Percentiles rank a stretch among this genome's conserved stretches.
Evolutionary conservation across 1,140 invertebrate species (phyloP).

Genomic region (Sipha flava): DNA sequence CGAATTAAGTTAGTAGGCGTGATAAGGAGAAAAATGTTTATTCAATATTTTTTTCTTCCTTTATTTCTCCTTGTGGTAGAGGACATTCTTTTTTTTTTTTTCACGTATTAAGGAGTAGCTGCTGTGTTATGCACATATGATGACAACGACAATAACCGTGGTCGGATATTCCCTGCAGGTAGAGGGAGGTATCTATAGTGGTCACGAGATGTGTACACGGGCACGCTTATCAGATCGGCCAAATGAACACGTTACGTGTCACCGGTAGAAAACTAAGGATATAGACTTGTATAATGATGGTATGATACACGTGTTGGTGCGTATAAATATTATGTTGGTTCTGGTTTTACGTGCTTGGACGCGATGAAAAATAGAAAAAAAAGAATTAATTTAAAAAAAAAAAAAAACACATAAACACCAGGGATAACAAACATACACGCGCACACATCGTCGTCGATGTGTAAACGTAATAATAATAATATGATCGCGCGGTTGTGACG

Average conservation of each 20-base stretch:
- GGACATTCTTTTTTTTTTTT: background rate
- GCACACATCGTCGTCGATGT: background rate
- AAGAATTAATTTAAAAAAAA: too few species aligned
- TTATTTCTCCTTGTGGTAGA: too few species aligned
- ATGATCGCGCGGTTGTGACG: too few species aligned
- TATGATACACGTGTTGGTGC: too few species aligned
- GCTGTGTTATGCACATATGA: background rate
- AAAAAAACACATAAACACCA: too few species aligned
- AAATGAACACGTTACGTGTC: constrained; percentile 28
- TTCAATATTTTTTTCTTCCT: background rate
- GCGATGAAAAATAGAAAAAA: too few species aligned
- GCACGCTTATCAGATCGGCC: background rate
- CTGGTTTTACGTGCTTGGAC: background rate
- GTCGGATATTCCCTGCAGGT: background rate
- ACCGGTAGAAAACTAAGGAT: background rate
- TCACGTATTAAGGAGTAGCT: too few species aligned
- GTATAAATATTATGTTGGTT: too few species aligned
- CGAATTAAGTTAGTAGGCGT: background rate
- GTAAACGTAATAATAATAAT: too few species aligned
- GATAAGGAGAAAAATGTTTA: background rate
- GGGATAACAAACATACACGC: background rate
- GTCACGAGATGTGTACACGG: background rate
- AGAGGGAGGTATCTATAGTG: background rate
- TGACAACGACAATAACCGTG: background rate
- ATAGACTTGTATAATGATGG: background rate